Evolutionary conservation across 2,888 invertebrate species (phyloP).

Genomic region (Apamea crenata): DNA sequence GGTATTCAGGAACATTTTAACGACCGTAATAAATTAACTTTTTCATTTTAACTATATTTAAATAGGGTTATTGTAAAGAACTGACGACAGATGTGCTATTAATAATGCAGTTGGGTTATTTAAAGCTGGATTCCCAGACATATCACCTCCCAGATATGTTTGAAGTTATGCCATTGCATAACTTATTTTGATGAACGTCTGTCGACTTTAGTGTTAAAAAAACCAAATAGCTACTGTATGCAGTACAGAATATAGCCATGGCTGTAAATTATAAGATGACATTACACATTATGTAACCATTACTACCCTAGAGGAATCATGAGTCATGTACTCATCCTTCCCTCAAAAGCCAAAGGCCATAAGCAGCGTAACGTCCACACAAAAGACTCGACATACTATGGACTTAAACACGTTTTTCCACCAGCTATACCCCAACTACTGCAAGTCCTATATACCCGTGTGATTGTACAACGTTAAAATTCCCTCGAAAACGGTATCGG

Average conservation of each 20-base stretch:
- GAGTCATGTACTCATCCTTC: neutral
- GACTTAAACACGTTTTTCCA: constrained; percentile 2
- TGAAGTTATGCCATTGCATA: neutral
- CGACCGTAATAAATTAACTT: constrained; percentile 17
- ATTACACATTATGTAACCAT: too few species aligned
- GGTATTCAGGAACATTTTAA: constrained; percentile 29
- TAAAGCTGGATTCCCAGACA: constrained; percentile 4
- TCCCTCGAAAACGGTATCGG: constrained; percentile 71
- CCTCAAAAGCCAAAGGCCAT: neutral
- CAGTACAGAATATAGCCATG: neutral
- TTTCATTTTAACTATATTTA: constrained; percentile 13
- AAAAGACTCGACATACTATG: neutral
- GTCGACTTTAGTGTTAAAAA: neutral
- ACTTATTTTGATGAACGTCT: neutral
- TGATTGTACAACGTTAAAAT: constrained; percentile 60
- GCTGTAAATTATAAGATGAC: neutral
- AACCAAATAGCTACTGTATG: neutral
- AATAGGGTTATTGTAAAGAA: neutral
- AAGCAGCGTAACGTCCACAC: neutral
- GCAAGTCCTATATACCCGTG: constrained; percentile 23
- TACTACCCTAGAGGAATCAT: neutral
- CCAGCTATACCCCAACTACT: constrained; percentile 18
- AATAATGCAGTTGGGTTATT: constrained; percentile 9
- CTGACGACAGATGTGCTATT: neutral
- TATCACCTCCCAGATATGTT: neutral